These are phyloP conservation scores for Drosophila maculinotata DNA, from an alignment of 2,888 invertebrate genomes.

Conservation along the genomic window DNA sequence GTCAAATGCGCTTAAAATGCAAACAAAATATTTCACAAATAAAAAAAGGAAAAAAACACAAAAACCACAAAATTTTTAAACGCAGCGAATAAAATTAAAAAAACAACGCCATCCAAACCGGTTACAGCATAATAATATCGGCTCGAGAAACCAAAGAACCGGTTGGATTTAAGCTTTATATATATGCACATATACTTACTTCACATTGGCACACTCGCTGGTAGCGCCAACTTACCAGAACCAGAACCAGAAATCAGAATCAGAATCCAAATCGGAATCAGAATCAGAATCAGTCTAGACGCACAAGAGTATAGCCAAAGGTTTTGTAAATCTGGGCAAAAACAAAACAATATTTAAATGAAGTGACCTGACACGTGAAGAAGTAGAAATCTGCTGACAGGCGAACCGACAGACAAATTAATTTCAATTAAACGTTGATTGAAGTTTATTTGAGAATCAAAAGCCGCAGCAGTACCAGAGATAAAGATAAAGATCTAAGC, in stretches of 20 bases:
- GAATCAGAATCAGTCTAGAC: slow-evolving; percentile 13
- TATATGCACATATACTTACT: slow-evolving; percentile 19
- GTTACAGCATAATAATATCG: slow-evolving; percentile 70
- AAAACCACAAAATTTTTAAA: slow-evolving; percentile 36
- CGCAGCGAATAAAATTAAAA: slow-evolving; percentile 58
- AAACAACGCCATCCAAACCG: slow-evolving; percentile 57
- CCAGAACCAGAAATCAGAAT: slow-evolving; percentile 10
- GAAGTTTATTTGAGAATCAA: slow-evolving; percentile 51
- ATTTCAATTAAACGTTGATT: slow-evolving; percentile 59
- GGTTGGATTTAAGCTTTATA: slow-evolving; percentile 60
- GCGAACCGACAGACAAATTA: slow-evolving; percentile 42
- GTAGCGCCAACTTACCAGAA: slow-evolving; percentile 5
- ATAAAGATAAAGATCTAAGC: slow-evolving; percentile 42
- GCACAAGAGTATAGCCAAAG: slow-evolving; percentile 5
- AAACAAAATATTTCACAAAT: slow-evolving; percentile 61
- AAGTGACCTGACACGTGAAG: slow-evolving; percentile 7
- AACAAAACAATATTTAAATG: neutral
- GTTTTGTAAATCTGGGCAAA: slow-evolving; percentile 15
- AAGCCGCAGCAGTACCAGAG: slow-evolving; percentile 12
- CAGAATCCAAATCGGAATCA: slow-evolving; percentile 13
- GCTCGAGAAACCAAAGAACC: slow-evolving; percentile 52
- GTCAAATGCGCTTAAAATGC: slow-evolving; percentile 71
- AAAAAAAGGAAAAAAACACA: too few species aligned
- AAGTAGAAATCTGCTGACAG: slow-evolving; percentile 10
- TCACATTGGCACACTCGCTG: slow-evolving; percentile 41